Evolutionary conservation across 2,113 vertebrate genomes (phyloP).

Genomic region (Romanogobio albipinnatus): DNA sequence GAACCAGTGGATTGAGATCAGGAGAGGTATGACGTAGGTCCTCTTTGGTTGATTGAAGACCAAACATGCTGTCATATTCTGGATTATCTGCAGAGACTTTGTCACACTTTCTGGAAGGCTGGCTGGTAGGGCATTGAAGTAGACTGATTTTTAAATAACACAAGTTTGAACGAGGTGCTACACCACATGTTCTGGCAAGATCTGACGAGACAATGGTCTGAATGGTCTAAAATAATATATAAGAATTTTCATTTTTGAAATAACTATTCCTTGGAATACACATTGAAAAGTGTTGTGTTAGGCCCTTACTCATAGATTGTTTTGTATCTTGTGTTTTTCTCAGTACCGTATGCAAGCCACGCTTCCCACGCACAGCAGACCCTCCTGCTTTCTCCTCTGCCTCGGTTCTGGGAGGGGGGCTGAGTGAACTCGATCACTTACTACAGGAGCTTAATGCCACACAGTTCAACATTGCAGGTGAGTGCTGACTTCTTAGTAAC

Average conservation of each 20-base stretch:
- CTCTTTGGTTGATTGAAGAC: background rate
- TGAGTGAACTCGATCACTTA: slow-evolving; percentile 88
- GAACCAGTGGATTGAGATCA: background rate
- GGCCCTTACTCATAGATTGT: background rate
- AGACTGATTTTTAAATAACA: too few relatives aligned
- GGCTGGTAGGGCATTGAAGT: too few relatives aligned
- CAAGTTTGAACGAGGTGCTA: too few relatives aligned
- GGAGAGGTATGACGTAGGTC: background rate
- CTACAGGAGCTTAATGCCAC: slow-evolving; percentile 93
- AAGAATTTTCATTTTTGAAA: background rate
- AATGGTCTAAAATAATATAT: background rate
- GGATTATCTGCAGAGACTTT: background rate
- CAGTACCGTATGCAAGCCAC: slow-evolving; percentile 88
- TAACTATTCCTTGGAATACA: background rate
- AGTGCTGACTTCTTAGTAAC: slow-evolving; percentile 3
- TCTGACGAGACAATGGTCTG: too few relatives aligned
- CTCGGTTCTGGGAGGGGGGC: slow-evolving; percentile 84
- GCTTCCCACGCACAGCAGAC: slow-evolving; percentile 76
- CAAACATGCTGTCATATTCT: background rate
- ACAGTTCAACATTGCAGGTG: slow-evolving; percentile 93
- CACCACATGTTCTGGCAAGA: too few relatives aligned
- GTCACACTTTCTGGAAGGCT: too few relatives aligned
- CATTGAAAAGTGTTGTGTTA: background rate
- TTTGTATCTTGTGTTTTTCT: slow-evolving; percentile 28
- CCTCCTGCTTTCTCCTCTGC: slow-evolving; percentile 80